Evolutionary conservation across 2,888 invertebrate genomes (phyloP), one percentile per base, ranked within the genome.

Genomic region (Unio pictorum): DNA sequence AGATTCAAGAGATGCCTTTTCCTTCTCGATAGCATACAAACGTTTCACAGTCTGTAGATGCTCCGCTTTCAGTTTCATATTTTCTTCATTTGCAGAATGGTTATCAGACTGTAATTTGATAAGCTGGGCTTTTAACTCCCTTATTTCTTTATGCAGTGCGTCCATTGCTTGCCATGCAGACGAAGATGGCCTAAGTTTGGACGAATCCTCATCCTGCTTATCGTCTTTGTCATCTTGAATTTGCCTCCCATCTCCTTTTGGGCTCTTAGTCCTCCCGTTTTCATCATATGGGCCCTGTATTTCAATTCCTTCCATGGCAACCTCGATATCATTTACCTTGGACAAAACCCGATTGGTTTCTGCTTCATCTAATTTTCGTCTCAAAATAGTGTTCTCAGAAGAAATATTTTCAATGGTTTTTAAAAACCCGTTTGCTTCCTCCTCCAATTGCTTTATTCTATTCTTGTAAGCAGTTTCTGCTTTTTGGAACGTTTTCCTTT

Each of bases 361-460:
- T 0, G 76, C 30, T 28, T 67, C 64, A 55, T 86, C 85, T 18
- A 83, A 71, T 55, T 70, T 78, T 34, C 71, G 67, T 65, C 81
- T 71, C 3, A 84, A 61, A 4, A 71, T 73, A 67, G 71, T 80
- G 66, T 84, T 85, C 72, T 85, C 85, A 18, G 75, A 62, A 18
- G 82, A 80, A 1, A 82, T 68, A 45, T 79, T 76, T 56, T 84
- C 81, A 58, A 84, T 81, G 56, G 81, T 80, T 56, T 73, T 78
- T 11, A 84, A 70, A 68, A 84, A 82, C 34, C 74, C 76, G 66
- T 84, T 84, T 55, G 82, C 76, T 70, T 86, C 86, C 63, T 84
- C 84, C 68, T 86, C 86, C 23, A 86, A 71, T 64, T 86, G 86
- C 59, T 77, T 79, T 26, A 86, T 84, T 60, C 86, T 73, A 61